Percentiles rank a stretch among this genome's conserved stretches.
Conservation (phyloP, 1,140 invertebrate species). For the Caerostris darwini region DNA sequence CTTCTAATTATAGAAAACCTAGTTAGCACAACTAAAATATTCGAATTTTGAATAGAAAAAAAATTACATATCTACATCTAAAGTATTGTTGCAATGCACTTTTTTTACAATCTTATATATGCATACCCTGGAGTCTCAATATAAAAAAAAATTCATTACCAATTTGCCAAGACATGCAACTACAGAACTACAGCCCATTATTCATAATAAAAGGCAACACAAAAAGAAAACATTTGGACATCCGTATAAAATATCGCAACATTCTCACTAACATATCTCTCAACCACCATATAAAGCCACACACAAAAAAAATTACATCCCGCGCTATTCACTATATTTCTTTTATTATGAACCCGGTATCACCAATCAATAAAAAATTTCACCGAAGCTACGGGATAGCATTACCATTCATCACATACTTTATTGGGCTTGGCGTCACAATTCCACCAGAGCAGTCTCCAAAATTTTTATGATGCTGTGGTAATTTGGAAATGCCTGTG, state of each 20-base stretch:
- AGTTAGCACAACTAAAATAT: too few relatives aligned
- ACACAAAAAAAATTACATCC: background rate
- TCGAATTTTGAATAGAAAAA: too few relatives aligned
- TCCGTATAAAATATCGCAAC: background rate
- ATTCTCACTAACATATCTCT: background rate
- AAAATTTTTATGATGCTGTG: conserved; percentile 66
- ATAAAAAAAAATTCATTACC: background rate
- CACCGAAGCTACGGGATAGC: conserved; percentile 19
- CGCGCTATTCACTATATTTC: conserved; percentile 31
- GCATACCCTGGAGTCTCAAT: too few relatives aligned
- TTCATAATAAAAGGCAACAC: background rate
- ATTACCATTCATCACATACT: conserved; percentile 71
- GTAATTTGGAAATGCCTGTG: conserved; percentile 68
- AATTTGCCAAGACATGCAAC: background rate
- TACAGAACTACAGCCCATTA: background rate
- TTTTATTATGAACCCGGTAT: conserved; percentile 45
- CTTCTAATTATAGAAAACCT: too few relatives aligned
- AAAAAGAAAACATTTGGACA: background rate
- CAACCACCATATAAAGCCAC: background rate
- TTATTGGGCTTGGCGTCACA: conserved; percentile 74
- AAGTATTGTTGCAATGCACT: too few relatives aligned
- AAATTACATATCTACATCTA: too few relatives aligned
- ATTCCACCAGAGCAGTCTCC: conserved; percentile 53
- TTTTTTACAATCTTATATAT: too few relatives aligned
- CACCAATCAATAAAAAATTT: conserved; percentile 64